These are phyloP conservation scores for Bembecia ichneumoniformis DNA, from an alignment of 2,888 invertebrate species.

Conservation along the genomic window DNA sequence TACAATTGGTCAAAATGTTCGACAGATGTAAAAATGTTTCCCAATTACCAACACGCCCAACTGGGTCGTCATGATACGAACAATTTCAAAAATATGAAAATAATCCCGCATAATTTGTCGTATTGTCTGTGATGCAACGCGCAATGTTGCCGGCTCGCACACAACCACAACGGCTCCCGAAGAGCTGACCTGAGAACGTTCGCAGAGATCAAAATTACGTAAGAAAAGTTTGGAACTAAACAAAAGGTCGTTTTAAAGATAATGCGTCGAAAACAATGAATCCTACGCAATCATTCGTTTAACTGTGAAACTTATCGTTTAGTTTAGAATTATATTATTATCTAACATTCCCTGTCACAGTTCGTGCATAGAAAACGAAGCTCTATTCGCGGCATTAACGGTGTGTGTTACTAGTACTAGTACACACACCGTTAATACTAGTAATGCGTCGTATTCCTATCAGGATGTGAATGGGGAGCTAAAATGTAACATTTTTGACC, in stretches of 20 bases:
- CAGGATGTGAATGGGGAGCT: too few relatives aligned
- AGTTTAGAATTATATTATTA: too few relatives aligned
- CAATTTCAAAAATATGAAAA: slow-evolving; percentile 1
- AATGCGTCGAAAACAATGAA: not conserved
- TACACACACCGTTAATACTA: too few relatives aligned
- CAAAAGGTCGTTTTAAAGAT: slow-evolving; percentile 3
- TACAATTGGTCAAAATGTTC: not conserved
- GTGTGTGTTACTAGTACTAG: too few relatives aligned
- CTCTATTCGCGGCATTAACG: too few relatives aligned
- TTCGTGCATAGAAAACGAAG: too few relatives aligned
- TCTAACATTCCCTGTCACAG: too few relatives aligned
- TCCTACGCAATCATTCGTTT: not conserved
- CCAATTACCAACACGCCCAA: not conserved
- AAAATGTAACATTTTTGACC: too few relatives aligned
- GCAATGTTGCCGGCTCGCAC: not conserved
- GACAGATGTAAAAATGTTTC: not conserved
- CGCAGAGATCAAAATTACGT: slow-evolving; percentile 2
- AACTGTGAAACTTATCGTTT: not conserved
- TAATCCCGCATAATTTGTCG: not conserved
- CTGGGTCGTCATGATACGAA: not conserved
- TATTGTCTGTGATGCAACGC: not conserved
- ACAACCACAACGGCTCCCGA: not conserved
- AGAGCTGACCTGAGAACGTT: slow-evolving; percentile 1
- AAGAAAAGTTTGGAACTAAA: slow-evolving; percentile 2
- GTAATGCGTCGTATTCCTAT: too few relatives aligned